Conservation (phyloP, 2,888 invertebrate species). For the Drosophila demipolita region DNA sequence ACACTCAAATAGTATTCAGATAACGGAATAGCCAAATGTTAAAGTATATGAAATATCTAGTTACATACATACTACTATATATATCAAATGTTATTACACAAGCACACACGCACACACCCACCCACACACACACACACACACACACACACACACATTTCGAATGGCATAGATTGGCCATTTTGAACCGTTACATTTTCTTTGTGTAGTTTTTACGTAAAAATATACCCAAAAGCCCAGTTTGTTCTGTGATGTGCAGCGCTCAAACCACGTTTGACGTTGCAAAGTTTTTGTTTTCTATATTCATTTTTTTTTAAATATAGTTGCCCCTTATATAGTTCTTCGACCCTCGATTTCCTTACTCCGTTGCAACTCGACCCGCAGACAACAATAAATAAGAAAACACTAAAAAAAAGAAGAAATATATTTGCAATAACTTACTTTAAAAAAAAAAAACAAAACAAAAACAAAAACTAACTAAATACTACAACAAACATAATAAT, state of each 20-base stretch:
- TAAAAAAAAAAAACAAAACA: slow-evolving; percentile 1
- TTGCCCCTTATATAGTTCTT: slow-evolving; percentile 19
- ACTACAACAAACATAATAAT: slow-evolving; percentile 13
- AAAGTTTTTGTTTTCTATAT: slow-evolving; percentile 54
- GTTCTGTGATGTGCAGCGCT: slow-evolving; percentile 81
- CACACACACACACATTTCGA: slow-evolving; percentile 14
- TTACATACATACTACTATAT: slow-evolving; percentile 29
- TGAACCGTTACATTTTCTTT: slow-evolving; percentile 28
- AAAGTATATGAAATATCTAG: slow-evolving; percentile 39
- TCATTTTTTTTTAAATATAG: slow-evolving; percentile 20
- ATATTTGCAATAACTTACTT: slow-evolving; percentile 52
- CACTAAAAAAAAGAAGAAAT: slow-evolving; percentile 22
- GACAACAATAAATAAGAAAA: slow-evolving; percentile 11
- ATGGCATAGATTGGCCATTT: slow-evolving; percentile 28
- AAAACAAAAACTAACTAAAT: neutral
- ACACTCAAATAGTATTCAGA: slow-evolving; percentile 55
- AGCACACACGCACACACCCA: slow-evolving; percentile 13
- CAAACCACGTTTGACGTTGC: slow-evolving; percentile 60
- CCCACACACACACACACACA: slow-evolving; percentile 12
- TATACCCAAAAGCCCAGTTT: slow-evolving; percentile 70
- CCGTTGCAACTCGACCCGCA: slow-evolving; percentile 46
- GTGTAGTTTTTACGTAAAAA: slow-evolving; percentile 47
- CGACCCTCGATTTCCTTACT: slow-evolving; percentile 26
- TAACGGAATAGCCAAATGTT: slow-evolving; percentile 60
- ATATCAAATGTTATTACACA: slow-evolving; percentile 50